A percentile compares a stretch with the other conserved stretches of the same genome.
Evolutionary conservation across 2,888 invertebrate species (phyloP).

Genomic region (Pterostichus madidus): DNA sequence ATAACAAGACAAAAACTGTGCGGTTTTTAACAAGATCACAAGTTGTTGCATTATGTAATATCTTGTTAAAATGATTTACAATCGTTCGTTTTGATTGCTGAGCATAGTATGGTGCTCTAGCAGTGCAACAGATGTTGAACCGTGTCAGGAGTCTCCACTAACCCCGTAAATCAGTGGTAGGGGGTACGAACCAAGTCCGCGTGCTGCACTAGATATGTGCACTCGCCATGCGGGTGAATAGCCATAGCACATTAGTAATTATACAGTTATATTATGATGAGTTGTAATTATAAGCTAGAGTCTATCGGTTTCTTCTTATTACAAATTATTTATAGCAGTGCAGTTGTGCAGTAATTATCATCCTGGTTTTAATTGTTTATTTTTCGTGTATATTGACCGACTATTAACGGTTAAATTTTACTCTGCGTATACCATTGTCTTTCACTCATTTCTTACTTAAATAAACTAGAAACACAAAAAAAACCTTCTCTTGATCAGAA

Average conservation of each 20-base stretch:
- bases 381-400: constrained; percentile 56
- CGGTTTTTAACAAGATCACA: constrained; percentile 30
- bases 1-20: constrained; percentile 41
- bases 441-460: background rate
- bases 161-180: constrained; percentile 31
- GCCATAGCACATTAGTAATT: constrained; percentile 59
- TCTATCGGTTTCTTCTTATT: constrained; percentile 61
- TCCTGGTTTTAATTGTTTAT: constrained; percentile 56
- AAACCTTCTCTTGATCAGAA: too few relatives aligned
- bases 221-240: constrained; percentile 42
- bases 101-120: background rate
- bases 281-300: constrained; percentile 60
- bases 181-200: constrained; percentile 33
- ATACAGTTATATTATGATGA: constrained; percentile 64
- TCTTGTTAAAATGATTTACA: constrained; percentile 54
- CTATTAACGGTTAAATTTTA: constrained; percentile 58
- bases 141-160: constrained; percentile 7
- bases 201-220: constrained; percentile 31
- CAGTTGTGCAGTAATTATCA: constrained; percentile 60
- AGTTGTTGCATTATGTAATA: constrained; percentile 51
- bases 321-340: constrained; percentile 62
- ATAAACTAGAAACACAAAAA: too few relatives aligned
- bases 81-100: constrained; percentile 2
- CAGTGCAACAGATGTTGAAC: constrained; percentile 19
- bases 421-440: constrained; percentile 13